Conservation (phyloP, 2,888 invertebrate genomes). For the Synergus itoensis region DNA sequence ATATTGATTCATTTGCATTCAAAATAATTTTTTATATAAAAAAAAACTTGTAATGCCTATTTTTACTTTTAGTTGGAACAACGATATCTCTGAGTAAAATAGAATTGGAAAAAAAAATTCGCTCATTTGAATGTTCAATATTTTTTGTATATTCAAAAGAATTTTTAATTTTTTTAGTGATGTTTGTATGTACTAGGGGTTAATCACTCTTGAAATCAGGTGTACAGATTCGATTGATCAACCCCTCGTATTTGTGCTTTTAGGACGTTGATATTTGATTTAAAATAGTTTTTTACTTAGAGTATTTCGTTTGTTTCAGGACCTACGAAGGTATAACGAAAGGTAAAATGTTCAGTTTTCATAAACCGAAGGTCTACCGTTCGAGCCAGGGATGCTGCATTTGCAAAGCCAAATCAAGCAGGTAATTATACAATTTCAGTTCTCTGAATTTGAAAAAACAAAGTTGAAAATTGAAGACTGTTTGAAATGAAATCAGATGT, state of each 20-base stretch:
- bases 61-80: too few relatives aligned
- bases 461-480: neutral
- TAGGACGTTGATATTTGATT: neutral
- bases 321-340: neutral
- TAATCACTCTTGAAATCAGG: too few relatives aligned
- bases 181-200: neutral
- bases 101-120: too few relatives aligned
- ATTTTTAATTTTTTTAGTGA: neutral
- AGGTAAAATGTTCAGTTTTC: constrained; percentile 88
- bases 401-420: constrained; percentile 92
- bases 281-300: neutral
- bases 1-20: too few relatives aligned
- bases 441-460: neutral
- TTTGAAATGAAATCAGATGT: neutral
- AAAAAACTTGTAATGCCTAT: too few relatives aligned
- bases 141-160: too few relatives aligned
- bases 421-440: constrained; percentile 76
- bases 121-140: too few relatives aligned
- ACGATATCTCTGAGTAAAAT: too few relatives aligned
- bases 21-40: too few relatives aligned
- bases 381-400: constrained; percentile 92
- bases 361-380: constrained; percentile 91
- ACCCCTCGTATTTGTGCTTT: too few relatives aligned
- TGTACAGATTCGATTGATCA: too few relatives aligned
- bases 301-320: neutral